phyloP scores from a whole-genome alignment of 2,797 vertebrate genomes.

The Typhlichthys eigenmanni region DNA sequence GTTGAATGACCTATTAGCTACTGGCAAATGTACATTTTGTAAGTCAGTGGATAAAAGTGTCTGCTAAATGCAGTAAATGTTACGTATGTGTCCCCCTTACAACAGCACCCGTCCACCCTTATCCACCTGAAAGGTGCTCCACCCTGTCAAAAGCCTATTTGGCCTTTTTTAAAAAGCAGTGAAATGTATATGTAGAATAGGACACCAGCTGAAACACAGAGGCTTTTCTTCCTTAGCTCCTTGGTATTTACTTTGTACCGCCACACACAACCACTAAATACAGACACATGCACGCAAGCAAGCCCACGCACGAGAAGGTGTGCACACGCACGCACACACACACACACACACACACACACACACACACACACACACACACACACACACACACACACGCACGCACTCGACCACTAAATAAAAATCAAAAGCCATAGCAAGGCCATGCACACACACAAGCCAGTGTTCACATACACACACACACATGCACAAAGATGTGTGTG shows the following conservation, averaged over 20 bases:
- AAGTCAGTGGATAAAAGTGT: too few relatives aligned
- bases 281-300: background rate
- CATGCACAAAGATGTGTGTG: background rate
- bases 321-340: background rate
- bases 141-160: too few relatives aligned
- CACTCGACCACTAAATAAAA: background rate
- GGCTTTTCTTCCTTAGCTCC: slow-evolving; percentile 3
- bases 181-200: too few relatives aligned
- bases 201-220: background rate
- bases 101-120: too few relatives aligned
- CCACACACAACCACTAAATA: background rate
- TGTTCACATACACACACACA: background rate
- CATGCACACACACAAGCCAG: background rate
- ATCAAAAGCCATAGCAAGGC: too few relatives aligned
- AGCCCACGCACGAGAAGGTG: background rate
- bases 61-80: too few relatives aligned
- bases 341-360: background rate
- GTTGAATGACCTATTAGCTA: too few relatives aligned
- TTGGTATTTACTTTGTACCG: slow-evolving; percentile 12
- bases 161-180: too few relatives aligned
- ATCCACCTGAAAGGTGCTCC: too few relatives aligned
- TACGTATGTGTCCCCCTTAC: too few relatives aligned
- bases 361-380: too few relatives aligned
- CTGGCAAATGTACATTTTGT: too few relatives aligned
- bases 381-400: background rate